Evolutionary conservation across 2,113 vertebrate genomes (phyloP).

Genomic region (Anseranas semipalmata): DNA sequence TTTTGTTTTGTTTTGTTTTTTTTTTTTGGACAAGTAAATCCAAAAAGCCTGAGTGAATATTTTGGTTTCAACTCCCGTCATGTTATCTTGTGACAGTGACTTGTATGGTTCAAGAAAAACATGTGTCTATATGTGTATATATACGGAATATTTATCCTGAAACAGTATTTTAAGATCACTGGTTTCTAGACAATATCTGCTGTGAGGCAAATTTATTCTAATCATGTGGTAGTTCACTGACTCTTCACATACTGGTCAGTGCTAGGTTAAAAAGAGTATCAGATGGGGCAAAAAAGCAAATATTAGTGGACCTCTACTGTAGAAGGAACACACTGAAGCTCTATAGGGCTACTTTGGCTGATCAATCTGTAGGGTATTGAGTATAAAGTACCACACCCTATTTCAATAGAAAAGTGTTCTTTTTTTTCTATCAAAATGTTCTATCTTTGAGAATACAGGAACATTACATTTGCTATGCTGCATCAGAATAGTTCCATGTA

Average conservation of each 20-base stretch:
- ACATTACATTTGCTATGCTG: background rate
- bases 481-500: background rate
- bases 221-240: background rate
- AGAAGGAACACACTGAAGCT: background rate
- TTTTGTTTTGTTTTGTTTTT: no score
- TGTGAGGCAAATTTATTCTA: background rate
- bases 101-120: background rate
- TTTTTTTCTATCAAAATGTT: background rate
- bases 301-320: background rate
- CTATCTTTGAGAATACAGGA: background rate
- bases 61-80: background rate
- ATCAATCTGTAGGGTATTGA: background rate
- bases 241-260: background rate
- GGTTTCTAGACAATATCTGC: background rate
- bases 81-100: background rate
- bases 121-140: accelerated
- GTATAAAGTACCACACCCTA: background rate
- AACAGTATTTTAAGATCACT: background rate
- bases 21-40: background rate
- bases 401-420: background rate
- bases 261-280: background rate
- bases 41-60: background rate
- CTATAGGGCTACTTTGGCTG: background rate
- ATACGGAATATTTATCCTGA: background rate
- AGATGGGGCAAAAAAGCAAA: background rate